Base-by-base conservation (phyloP, 1,140 invertebrate species). In the Hylaeus anthracinus region DNA sequence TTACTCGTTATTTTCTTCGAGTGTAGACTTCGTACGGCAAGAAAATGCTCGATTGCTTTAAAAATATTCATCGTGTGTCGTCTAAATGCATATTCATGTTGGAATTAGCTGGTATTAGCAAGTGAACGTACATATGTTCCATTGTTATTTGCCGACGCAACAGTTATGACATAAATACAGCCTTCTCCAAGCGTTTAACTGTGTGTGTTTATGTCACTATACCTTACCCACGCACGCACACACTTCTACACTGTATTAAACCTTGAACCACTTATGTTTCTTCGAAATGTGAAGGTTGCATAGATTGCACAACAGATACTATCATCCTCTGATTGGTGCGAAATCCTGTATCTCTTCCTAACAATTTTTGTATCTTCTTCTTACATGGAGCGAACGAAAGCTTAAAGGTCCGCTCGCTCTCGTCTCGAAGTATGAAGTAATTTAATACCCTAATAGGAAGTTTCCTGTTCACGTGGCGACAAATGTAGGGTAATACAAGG, bases 401-500 rank as follows among this genome's bases (percentile, higher is more conserved):
- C 53, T 43, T 45, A 53, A 60, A 61, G 37, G 53, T 10, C 66
- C 63, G 60, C 56, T 72, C 64, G 61, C 58, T 71, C 58, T 71
- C 41, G 45, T 56, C n/a, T 45, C 39, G 58, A n/a, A 78, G 70
- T 79, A 84, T 26, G 70, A n/a, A 78, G 70, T 79, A 84, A 85
- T 88, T 81, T 73, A 79, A 84, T 48, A 67, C 45, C 39, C 53
- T 90, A 91, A 92, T 89, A 89, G 90, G 90, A 85, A 81, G 81
- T 86, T 92, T 93, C 92, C 91, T 92, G 91, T 86, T 84, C 79
- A 79, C 79, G 86, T 86, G 89, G 66, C 70, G 63, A 86, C 85
- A 89, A 83, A 89, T 85, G 87, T 84, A 1, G 43, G 51, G 1
- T 10, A 41, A 72, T 48, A 5, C 61, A 48, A 43, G 14, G 41